Evolutionary conservation across 2,797 vertebrate species (phyloP).

Genomic region (Lepidocolaptes lacrymiger): DNA sequence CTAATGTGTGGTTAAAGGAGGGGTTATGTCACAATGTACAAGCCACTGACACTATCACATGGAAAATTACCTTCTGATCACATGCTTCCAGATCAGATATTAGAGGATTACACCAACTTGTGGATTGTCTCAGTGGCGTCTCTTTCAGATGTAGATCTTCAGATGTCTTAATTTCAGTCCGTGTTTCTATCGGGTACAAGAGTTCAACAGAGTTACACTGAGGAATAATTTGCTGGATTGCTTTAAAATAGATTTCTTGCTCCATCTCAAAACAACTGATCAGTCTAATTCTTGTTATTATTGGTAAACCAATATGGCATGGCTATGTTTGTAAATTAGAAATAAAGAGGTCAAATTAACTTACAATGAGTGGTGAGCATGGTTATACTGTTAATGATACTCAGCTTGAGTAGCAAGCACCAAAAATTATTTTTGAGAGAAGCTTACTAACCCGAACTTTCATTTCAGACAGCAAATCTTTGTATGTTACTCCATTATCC

Average conservation of each 20-base stretch:
- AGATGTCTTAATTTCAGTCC: not conserved
- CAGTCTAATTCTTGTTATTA: not conserved
- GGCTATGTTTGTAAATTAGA: not conserved
- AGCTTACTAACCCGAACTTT: not conserved
- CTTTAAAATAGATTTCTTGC: not conserved
- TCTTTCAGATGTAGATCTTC: slow-evolving; percentile 27
- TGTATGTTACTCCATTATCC: not conserved
- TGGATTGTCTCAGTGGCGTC: not conserved
- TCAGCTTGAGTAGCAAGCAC: not conserved
- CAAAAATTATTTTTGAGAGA: not conserved
- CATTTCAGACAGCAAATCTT: not conserved
- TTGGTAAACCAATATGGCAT: not conserved
- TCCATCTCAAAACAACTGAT: not conserved
- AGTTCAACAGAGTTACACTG: not conserved
- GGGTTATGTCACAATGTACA: slow-evolving; percentile 3
- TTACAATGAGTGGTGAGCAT: not conserved
- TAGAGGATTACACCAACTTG: slow-evolving; percentile 2
- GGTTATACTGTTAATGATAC: not conserved
- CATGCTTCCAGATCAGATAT: slow-evolving; percentile 54
- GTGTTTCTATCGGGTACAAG: not conserved
- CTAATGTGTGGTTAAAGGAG: not conserved
- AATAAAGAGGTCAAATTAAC: not conserved
- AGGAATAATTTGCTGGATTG: not conserved
- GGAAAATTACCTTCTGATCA: slow-evolving; percentile 50
- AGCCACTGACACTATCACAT: slow-evolving; percentile 6